Conservation (phyloP, 2,888 invertebrate species). For the Meganola albula region DNA sequence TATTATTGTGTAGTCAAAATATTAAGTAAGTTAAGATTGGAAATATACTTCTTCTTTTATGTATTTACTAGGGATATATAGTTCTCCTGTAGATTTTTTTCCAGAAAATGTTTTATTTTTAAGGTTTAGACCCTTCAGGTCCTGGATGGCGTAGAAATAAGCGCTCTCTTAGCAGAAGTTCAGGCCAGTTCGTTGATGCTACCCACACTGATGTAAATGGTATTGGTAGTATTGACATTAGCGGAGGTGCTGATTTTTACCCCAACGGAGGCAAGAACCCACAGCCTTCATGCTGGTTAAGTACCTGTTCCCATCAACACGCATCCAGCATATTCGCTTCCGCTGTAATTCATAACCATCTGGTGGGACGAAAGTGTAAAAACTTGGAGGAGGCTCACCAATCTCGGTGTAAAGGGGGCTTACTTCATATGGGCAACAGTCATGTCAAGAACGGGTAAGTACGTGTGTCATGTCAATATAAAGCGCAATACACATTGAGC, state of each 20-base stretch:
- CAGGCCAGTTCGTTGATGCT: conserved; percentile 33
- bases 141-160: conserved; percentile 35
- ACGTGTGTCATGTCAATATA: too few relatives aligned
- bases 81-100: background rate
- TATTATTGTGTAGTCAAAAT: background rate
- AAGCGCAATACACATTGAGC: too few relatives aligned
- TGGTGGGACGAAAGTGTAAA: conserved; percentile 1
- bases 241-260: conserved; percentile 40
- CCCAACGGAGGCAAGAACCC: conserved; percentile 36
- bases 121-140: conserved; percentile 48
- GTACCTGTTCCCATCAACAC: conserved; percentile 10
- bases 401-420: background rate
- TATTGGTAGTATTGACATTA: conserved; percentile 36
- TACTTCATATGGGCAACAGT: conserved; percentile 3
- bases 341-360: background rate
- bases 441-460: too few relatives aligned
- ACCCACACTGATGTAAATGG: conserved; percentile 27
- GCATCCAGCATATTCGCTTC: conserved; percentile 1
- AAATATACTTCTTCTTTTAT: background rate
- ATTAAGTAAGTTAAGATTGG: background rate
- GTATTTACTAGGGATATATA: too few relatives aligned
- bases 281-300: conserved; percentile 35
- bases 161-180: conserved; percentile 18
- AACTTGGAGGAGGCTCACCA: background rate
- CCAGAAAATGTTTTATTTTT: background rate